Percentiles rank a stretch among this genome's conserved stretches.
Evolutionary conservation across 1,140 invertebrate genomes (phyloP).

Genomic region (Tetragnatha versicolor): DNA sequence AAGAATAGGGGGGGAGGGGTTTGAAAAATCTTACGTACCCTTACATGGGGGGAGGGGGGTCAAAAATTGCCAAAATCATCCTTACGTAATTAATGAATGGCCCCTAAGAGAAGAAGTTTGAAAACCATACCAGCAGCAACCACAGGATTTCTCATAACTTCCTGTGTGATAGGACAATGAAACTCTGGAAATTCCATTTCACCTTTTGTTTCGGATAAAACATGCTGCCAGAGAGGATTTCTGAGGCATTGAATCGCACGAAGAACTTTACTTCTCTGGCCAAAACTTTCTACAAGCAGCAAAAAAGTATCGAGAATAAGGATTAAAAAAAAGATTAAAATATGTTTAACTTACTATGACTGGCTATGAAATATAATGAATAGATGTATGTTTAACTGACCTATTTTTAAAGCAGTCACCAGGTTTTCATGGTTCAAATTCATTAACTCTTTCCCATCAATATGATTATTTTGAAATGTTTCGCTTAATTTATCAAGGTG

Average conservation of each 20-base stretch:
- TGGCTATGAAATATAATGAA: no score
- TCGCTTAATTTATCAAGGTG: constrained; percentile 67
- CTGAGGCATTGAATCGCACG: constrained; percentile 58
- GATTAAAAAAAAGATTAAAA: neutral
- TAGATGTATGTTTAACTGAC: constrained; percentile 61
- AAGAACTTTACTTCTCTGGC: constrained; percentile 66
- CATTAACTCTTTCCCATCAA: constrained; percentile 71
- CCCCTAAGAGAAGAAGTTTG: no score
- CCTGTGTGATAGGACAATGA: constrained; percentile 82
- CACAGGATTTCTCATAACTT: constrained; percentile 81
- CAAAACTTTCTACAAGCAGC: constrained; percentile 60
- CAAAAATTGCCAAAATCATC: no score
- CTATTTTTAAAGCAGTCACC: constrained; percentile 67
- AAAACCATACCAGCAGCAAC: constrained; percentile 70
- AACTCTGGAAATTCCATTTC: constrained; percentile 69
- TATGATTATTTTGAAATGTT: constrained; percentile 65
- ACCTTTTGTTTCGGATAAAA: constrained; percentile 37
- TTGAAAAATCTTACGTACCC: no score
- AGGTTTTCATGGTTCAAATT: constrained; percentile 68
- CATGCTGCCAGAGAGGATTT: constrained; percentile 59
- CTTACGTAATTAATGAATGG: no score
- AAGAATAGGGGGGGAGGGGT: no score
- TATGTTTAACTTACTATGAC: neutral
- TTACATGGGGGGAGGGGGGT: no score
- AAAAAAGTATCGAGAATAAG: neutral